Evolutionary conservation across 2,113 vertebrate genomes (phyloP).

Genomic region (Sapayoa aenigma): DNA sequence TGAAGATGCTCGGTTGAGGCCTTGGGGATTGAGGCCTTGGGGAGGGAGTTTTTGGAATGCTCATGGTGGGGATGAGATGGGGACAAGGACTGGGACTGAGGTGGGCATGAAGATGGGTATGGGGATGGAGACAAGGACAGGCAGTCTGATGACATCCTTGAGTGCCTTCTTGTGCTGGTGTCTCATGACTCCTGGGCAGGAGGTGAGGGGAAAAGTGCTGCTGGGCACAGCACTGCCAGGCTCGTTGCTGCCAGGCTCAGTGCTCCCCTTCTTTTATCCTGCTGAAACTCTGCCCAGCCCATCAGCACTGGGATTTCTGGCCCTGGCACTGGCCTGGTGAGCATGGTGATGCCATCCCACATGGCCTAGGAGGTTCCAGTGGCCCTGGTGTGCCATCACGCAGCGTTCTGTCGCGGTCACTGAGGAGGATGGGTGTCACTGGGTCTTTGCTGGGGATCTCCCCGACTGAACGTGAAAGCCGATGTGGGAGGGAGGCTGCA

Average conservation of each 20-base stretch:
- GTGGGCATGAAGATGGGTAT: neutral
- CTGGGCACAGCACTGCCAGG: fast-evolving
- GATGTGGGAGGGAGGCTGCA: fast-evolving
- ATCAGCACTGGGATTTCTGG: neutral
- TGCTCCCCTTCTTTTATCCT: no score
- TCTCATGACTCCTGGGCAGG: fast-evolving
- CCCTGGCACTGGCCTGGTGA: fast-evolving
- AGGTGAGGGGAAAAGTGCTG: neutral
- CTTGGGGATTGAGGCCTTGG: fast-evolving
- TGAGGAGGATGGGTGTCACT: neutral
- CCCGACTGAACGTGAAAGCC: fast-evolving
- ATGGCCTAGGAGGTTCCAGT: fast-evolving
- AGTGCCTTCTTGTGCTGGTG: neutral
- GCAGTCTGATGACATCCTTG: neutral
- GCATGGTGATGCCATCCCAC: fast-evolving
- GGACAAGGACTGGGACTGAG: no score
- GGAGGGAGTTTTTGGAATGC: neutral
- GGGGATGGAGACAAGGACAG: neutral
- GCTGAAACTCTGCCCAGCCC: neutral
- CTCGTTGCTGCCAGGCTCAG: neutral
- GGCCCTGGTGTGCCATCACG: fast-evolving
- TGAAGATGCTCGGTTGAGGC: neutral
- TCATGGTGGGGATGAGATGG: fast-evolving
- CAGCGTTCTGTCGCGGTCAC: neutral
- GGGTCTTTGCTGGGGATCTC: neutral